Evolutionary conservation across 1,140 invertebrate genomes (phyloP).

Genomic region (Zaprionus capensis): DNA sequence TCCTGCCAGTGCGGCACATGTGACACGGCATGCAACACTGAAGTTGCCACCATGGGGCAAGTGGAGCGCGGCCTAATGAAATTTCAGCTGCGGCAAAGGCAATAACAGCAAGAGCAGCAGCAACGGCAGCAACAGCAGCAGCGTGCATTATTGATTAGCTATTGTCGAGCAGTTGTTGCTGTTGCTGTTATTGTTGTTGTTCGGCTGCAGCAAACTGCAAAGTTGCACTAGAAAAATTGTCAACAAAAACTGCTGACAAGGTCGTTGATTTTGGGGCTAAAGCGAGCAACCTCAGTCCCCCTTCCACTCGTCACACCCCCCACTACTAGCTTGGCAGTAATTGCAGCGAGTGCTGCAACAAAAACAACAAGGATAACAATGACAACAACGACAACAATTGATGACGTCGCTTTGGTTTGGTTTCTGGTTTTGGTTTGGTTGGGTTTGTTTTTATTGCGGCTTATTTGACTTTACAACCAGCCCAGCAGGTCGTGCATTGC

Average conservation of each 20-base stretch:
- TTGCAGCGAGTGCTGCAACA: constrained; percentile 50
- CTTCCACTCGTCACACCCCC: not conserved
- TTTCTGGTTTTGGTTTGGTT: constrained; percentile 39
- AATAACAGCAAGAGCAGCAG: constrained; percentile 9
- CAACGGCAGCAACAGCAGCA: constrained; percentile 5
- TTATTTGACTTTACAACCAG: constrained; percentile 63
- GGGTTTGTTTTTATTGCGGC: constrained; percentile 70
- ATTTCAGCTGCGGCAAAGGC: constrained; percentile 46
- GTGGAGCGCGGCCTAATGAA: constrained; percentile 50
- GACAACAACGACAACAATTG: constrained; percentile 43
- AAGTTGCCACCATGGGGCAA: constrained; percentile 30
- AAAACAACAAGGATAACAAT: constrained; percentile 29
- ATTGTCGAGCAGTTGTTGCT: constrained; percentile 27
- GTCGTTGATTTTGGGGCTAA: constrained; percentile 51
- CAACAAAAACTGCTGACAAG: constrained; percentile 74
- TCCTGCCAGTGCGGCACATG: constrained; percentile 22
- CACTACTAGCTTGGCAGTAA: constrained; percentile 65
- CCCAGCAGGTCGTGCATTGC: constrained; percentile 49
- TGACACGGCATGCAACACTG: constrained; percentile 53
- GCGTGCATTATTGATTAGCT: constrained; percentile 63
- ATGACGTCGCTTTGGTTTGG: constrained; percentile 34
- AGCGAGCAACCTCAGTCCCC: constrained; percentile 4
- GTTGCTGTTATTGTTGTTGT: not conserved
- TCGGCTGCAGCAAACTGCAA: constrained; percentile 22
- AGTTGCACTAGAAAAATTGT: constrained; percentile 60